These are phyloP conservation scores for Turritopsis dohrnii DNA, from an alignment of 30 jellyfish, hydroid and myxozoan genomes.

Conservation along the genomic window DNA sequence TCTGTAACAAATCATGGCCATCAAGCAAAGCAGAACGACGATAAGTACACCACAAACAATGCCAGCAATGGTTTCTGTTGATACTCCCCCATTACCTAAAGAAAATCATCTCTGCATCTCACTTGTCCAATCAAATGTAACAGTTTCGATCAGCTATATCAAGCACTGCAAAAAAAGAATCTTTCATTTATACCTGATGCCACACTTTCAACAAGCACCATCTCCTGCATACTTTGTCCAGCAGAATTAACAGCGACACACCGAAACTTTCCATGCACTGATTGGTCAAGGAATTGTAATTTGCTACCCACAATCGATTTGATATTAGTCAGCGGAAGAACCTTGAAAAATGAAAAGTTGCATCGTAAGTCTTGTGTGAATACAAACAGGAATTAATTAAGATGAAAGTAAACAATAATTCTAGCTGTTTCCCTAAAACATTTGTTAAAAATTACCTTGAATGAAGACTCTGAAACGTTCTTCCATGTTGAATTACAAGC, in stretches of 20 bases:
- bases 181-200: background rate
- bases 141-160: background rate
- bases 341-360: background rate
- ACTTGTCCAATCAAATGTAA: background rate
- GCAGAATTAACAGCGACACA: conserved; percentile 11
- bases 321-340: background rate
- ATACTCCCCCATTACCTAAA: background rate
- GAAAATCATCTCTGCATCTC: background rate
- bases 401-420: too few relatives aligned
- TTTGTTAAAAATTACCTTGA: background rate
- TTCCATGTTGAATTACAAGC: background rate
- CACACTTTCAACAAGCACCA: background rate
- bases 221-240: background rate
- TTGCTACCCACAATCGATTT: background rate
- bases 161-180: background rate
- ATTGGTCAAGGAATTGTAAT: background rate
- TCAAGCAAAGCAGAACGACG: conserved; percentile 22
- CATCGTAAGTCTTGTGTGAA: background rate
- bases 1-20: conserved; percentile 39
- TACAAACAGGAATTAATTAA: background rate
- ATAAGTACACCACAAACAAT: background rate
- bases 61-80: background rate
- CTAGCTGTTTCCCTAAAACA: too few relatives aligned
- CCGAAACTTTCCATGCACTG: conserved; percentile 5
- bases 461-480: background rate